These are phyloP conservation scores for Diarsia dahlii DNA, from an alignment of 2,888 invertebrate species.

Conservation along the genomic window DNA sequence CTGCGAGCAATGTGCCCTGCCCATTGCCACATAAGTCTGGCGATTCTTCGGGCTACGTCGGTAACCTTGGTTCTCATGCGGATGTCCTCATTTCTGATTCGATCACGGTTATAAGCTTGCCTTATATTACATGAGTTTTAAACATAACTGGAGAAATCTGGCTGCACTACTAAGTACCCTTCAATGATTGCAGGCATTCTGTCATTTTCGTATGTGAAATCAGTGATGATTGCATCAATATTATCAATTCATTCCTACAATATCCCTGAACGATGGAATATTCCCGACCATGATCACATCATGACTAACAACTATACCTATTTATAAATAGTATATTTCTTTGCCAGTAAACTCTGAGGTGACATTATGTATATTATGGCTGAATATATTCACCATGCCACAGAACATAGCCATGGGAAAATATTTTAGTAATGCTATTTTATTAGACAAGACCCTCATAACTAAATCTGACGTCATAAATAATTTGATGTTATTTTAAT, in stretches of 20 bases:
- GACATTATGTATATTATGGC: conserved; percentile 15
- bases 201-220: background rate
- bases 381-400: conserved; percentile 35
- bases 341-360: conserved; percentile 17
- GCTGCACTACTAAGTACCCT: background rate
- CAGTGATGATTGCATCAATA: background rate
- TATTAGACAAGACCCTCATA: conserved; percentile 54
- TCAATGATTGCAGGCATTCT: background rate
- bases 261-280: conserved; percentile 7
- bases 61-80: too few species aligned
- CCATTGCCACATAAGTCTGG: too few species aligned
- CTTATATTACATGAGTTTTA: background rate
- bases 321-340: conserved; percentile 14
- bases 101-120: background rate
- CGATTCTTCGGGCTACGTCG: too few species aligned
- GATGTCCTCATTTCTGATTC: too few species aligned
- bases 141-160: background rate
- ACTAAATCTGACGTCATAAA: conserved; percentile 55
- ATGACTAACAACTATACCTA: conserved; percentile 35
- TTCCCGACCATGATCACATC: conserved; percentile 10
- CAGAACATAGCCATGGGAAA: conserved; percentile 42
- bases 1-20: too few species aligned
- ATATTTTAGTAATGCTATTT: conserved; percentile 60
- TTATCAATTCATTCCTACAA: background rate
- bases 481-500: conserved; percentile 45